Conservation (phyloP, 2,888 invertebrate species). For the Agrilus mali region DNA sequence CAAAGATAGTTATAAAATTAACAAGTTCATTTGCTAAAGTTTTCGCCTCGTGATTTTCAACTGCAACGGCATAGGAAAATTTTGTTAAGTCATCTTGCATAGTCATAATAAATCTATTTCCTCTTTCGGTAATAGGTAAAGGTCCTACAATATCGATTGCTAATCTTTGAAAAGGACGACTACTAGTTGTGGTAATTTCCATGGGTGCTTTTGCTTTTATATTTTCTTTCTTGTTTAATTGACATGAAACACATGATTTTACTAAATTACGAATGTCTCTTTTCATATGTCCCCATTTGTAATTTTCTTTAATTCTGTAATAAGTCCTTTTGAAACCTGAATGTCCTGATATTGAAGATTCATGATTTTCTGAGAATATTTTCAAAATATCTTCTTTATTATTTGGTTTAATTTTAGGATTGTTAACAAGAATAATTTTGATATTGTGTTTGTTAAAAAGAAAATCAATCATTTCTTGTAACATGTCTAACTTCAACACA, state of each 20-base stretch:
- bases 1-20: slow-evolving; percentile 3
- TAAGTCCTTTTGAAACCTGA: slow-evolving; percentile 7
- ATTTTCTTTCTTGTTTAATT: slow-evolving; percentile 16
- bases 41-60: slow-evolving; percentile 20
- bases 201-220: slow-evolving; percentile 17
- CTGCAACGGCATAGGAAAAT: slow-evolving; percentile 18
- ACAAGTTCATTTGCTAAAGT: not conserved
- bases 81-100: slow-evolving; percentile 8
- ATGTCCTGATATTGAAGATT: slow-evolving; percentile 1
- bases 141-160: slow-evolving; percentile 22
- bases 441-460: too few species aligned
- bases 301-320: slow-evolving; percentile 6
- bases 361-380: slow-evolving; percentile 1
- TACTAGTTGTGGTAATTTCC: slow-evolving; percentile 20
- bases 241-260: slow-evolving; percentile 9
- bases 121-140: slow-evolving; percentile 15
- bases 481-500: too few species aligned
- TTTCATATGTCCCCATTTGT: slow-evolving; percentile 7
- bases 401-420: too few species aligned
- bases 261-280: too few species aligned
- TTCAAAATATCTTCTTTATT: too few species aligned
- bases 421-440: too few species aligned
- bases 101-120: slow-evolving; percentile 18
- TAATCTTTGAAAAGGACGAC: slow-evolving; percentile 20
- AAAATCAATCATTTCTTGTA: too few species aligned